Evolutionary conservation across 2,888 invertebrate genomes (phyloP), one percentile per base, ranked within the genome.

Genomic region (Epinotia demarniana): DNA sequence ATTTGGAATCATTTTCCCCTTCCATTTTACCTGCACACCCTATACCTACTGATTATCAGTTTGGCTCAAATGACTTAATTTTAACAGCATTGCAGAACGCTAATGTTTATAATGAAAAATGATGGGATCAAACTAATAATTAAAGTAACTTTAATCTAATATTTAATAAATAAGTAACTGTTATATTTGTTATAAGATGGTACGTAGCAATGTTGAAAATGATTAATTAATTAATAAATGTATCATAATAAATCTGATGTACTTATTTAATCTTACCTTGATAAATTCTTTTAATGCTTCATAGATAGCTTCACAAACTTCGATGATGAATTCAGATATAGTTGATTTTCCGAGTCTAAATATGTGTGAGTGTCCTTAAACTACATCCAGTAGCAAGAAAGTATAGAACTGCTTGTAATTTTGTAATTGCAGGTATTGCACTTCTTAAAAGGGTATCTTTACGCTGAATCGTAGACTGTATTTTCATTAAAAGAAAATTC

Each of bases 261-360:
- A 69, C 58, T 78, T 78, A 79, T 78, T 79, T 78, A 62, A 72
- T 74, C 70, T 78, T 79, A 79, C 78, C 78, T 80, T 79, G 72
- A 80, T 78, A 69, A 76, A 77, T 76, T 79, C 79, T 69, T 75
- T 76, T 77, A 79, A 77, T 79, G 77, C 67, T 77, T 78, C 77
- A 77, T 81, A 79, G 74, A 80, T 80, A 71, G 78, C 79, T 77
- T 79, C 78, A 77, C 79, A 81, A 74, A 80, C 79, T 79, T 81
- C 81, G 70, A 76, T 66, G 75, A 81, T 80, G 77, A 80, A 77
- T 79, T 78, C 78, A 67, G 79, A 81, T 70, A 78, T 76, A 76
- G 78, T 79, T 80, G 78, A 79, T 78, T 80, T 80, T 79, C 77
- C 72, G 61, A 81, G 75, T 81, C 80, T 72, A 77, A 80, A 79